These are phyloP conservation scores for Eptesicus fuscus DNA, from an alignment of 2,113 vertebrate species.

Conservation along the genomic window DNA sequence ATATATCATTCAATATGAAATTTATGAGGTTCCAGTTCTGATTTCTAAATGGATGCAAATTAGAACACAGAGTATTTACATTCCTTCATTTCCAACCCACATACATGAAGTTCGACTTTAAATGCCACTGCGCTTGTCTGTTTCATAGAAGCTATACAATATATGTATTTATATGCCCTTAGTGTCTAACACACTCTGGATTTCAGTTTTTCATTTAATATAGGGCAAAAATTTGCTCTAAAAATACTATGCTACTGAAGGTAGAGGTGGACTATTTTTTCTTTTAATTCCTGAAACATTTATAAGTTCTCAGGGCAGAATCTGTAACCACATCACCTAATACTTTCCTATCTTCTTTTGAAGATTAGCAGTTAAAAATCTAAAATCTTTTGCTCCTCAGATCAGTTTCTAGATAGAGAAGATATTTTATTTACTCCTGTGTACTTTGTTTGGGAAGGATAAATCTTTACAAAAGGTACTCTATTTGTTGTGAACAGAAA, in stretches of 20 bases:
- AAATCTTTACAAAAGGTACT: neutral
- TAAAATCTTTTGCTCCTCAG: neutral
- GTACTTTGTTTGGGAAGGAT: neutral
- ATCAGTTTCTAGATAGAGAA: neutral
- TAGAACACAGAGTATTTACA: slow-evolving; percentile 46
- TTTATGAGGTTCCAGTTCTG: slow-evolving; percentile 55
- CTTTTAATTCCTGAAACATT: slow-evolving; percentile 32
- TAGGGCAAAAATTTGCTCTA: neutral
- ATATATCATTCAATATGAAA: slow-evolving; percentile 64
- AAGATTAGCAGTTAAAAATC: slow-evolving; percentile 16
- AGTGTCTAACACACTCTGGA: neutral
- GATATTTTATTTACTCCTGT: neutral
- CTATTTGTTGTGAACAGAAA: neutral
- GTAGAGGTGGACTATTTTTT: neutral
- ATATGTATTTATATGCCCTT: neutral
- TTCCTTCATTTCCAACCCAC: slow-evolving; percentile 35
- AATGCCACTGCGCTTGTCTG: neutral
- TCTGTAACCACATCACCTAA: neutral
- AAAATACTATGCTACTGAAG: neutral
- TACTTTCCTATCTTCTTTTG: neutral
- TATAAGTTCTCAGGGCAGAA: neutral
- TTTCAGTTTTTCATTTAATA: slow-evolving; percentile 38
- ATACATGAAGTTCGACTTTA: slow-evolving; percentile 44
- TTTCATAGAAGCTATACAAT: neutral
- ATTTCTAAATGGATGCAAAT: slow-evolving; percentile 66